Evolutionary conservation across 2,888 invertebrate species (phyloP), one percentile per base, ranked within the genome.

Genomic region (Pyrrhia umbra): DNA sequence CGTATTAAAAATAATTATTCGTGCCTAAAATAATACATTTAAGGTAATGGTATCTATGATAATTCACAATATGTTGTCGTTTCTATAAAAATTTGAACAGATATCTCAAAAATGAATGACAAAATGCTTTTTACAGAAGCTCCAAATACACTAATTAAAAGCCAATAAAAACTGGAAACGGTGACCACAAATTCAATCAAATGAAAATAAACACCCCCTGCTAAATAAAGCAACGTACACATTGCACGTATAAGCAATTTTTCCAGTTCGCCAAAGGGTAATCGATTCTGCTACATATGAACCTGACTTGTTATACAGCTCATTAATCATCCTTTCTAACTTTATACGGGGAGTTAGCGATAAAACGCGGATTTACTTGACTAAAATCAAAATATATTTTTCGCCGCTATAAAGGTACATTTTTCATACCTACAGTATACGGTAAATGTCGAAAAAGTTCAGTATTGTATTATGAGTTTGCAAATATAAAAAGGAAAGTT

Each of bases 231-330:
- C 43, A 46, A 13, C 50, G 40, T 57, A 54, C 57, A 64, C 54
- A 46, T 6, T 18, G 18, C 66, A 70, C 69, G 78, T 79, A 77
- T 60, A 71, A 80, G 70, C 79, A 71, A 80, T 81, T 74, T 80
- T 80, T 79, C 80, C 79, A 69, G 65, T 68, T 71, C 65, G 66
- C 68, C 65, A 69, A 72, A 79, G 74, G 67, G 76, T 78, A 80
- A 80, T 80, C 74, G 80, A 81, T 81, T 74, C 64, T 74, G 80
- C 70, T 78, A 79, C 81, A 80, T 64, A 78, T 80, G 80, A 81
- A 76, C 79, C 76, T 80, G 79, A 78, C 79, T 79, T 74, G 74
- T 75, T 80, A 70, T 66, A 69, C 79, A 66, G 66, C 68, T 79
- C 80, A 74, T 80, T 80, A 80, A 80, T 80, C 81, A 79, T 66